These are phyloP conservation scores for Turritopsis rubra DNA, from an alignment of 30 jellyfish, hydroid and myxozoan species.

Conservation along the genomic window DNA sequence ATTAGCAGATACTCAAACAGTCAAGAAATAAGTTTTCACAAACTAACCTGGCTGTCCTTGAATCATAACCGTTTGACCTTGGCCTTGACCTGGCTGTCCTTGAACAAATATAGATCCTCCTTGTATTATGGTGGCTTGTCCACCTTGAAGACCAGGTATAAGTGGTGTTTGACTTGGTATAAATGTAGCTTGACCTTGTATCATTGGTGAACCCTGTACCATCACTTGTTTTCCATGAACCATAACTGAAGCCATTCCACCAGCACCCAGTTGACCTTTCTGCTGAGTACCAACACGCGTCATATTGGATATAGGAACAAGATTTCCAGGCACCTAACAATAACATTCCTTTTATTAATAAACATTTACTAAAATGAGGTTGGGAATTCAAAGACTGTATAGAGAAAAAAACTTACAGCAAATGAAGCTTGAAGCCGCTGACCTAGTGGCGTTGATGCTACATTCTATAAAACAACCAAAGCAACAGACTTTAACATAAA, in stretches of 20 bases:
- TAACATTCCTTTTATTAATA: too few relatives aligned
- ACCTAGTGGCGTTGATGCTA: conserved; percentile 15
- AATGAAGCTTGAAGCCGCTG: conserved; percentile 14
- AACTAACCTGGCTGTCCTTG: conserved; percentile 48
- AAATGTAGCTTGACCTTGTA: conserved; percentile 94
- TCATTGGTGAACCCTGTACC: conserved; percentile 96
- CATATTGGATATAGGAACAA: conserved; percentile 90
- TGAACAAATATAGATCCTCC: conserved; percentile 90
- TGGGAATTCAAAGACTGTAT: too few relatives aligned
- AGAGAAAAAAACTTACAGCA: neutral
- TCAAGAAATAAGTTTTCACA: neutral
- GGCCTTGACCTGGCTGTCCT: conserved; percentile 98
- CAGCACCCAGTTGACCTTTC: conserved; percentile 72
- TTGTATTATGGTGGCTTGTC: conserved; percentile 92
- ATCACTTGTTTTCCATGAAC: conserved; percentile 93
- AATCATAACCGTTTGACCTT: conserved; percentile 95
- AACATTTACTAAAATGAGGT: too few relatives aligned
- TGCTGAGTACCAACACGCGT: conserved; percentile 79
- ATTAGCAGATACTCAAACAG: neutral
- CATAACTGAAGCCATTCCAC: conserved; percentile 97
- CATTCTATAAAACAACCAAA: neutral
- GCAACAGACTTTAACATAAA: too few relatives aligned
- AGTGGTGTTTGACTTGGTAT: conserved; percentile 87
- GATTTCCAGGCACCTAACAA: conserved; percentile 89
- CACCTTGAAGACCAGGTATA: conserved; percentile 92